Evolutionary conservation across 1,140 invertebrate species (phyloP), one percentile per base, ranked within the genome.

Genomic region (Drosophila bocki): DNA sequence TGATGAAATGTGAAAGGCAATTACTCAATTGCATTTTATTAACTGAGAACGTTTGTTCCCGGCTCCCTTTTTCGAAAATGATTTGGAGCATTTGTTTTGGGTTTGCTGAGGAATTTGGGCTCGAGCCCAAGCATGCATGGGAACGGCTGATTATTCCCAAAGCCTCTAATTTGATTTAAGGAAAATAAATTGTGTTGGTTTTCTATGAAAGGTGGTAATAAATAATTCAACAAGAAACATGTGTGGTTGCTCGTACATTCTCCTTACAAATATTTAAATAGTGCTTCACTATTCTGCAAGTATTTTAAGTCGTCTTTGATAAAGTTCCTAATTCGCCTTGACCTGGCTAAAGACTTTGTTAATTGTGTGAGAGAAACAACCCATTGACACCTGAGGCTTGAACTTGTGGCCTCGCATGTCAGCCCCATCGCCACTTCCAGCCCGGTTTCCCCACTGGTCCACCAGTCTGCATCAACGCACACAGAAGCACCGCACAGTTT

Each of bases 21-120:
- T 87, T 90, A 58, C 41, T 87, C 84, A 87, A 90, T 87, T 64
- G 58, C 54, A 90, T 78, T 87, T 87, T 90, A 87, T 80, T 64
- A 74, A 48, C 84, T 90, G 84, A 78, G 85, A 90, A 48, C 53
- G 61, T 80, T 65, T 39, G 11, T 75, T 76, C 51, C 32, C 41
- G 19, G 45, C 68, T 51, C 67, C 44, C 42, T 42, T 37, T 68
- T 68, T 15, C 8, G 4, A 53, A 54, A 75, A 56, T 60, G 50
- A 33, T 69, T 56, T 67, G 61, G 72, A 58, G 61, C 53, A 58
- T 67, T 67, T 63, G 53, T 41, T 70, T 58, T 58, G 42, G 39
- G 29, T 37, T 35, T 41, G 19, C 13, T n/a, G 11, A 58, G 64
- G 48, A 15, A 68, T 37, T 63, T 19, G 22, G 32, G 22, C 15